Base-by-base conservation (phyloP, 2,113 vertebrate species). In the Sterrhoptilus dennistouni region DNA sequence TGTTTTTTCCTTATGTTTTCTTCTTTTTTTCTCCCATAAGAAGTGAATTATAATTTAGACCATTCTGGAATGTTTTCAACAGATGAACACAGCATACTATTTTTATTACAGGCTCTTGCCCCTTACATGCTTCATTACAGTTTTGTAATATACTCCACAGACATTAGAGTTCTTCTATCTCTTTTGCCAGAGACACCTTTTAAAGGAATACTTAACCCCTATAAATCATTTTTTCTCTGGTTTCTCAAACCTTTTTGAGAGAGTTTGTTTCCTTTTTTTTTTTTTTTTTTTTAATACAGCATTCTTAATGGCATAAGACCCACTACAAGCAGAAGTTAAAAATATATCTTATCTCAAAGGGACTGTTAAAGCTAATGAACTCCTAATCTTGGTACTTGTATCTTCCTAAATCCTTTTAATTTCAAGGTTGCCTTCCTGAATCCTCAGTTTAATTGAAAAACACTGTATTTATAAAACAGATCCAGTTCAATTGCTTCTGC, bases 401-500 rank as follows among this genome's bases (percentile, higher is more conserved):
- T 20, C 29, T 88, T 88, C 47, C 16, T 63, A 93, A 83, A 77
- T 69, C 2, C 28, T 79, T 89, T 47, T 29, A 60, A 56, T 92
- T 83, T 90, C 50, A 86, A 59, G 20, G 27, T 28, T 83, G 10
- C 8, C 29, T 83, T 74, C 27, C 38, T 70, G 38, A 86, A 83
- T 59, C 40, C 47, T 74, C 35, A 64, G 22, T 89, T 83, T 89
- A 90, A 77, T 86, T 92, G 64, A 40, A 80, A 79, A 77, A 44
- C 21, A 79, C 21, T 47, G 2, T 11, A 15, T 83, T 83, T 93
- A 42, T 77, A 24, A 52, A 71, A 65, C 9, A 88, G 35, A 66
- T 5, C 11, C 31, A 15, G 14, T 42, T 80, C 18, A 74, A 83
- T n/a, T 52, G 4, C 33, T 74, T 53, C n/a, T 52, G 14, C 12